These are phyloP conservation scores for Drosophila pseudotalamancana DNA, from an alignment of 2,888 invertebrate species.

Conservation along the genomic window DNA sequence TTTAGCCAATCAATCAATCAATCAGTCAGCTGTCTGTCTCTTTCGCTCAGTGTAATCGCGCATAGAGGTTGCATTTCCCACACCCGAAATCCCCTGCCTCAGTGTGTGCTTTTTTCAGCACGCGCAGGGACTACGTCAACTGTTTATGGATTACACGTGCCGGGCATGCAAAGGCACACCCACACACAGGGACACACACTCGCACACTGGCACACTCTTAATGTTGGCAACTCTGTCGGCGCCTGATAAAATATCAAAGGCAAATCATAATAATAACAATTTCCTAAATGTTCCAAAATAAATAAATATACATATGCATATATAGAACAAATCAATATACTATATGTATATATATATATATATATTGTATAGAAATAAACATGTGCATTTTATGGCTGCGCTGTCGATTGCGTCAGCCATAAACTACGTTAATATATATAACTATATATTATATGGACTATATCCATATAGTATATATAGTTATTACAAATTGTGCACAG, in stretches of 20 bases:
- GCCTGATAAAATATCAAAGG: slow-evolving; percentile 42
- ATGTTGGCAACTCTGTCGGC: slow-evolving; percentile 21
- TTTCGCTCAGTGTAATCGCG: slow-evolving; percentile 20
- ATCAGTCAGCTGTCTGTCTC: neutral
- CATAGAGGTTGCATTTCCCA: neutral
- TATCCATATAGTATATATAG: slow-evolving; percentile 6
- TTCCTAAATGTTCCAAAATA: slow-evolving; percentile 24
- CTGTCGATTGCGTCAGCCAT: slow-evolving; percentile 25
- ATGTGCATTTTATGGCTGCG: slow-evolving; percentile 31
- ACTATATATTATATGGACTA: neutral
- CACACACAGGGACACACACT: neutral
- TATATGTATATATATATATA: neutral
- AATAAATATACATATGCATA: slow-evolving; percentile 19
- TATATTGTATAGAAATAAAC: slow-evolving; percentile 33
- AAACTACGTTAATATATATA: slow-evolving; percentile 15
- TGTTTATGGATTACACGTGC: slow-evolving; percentile 74
- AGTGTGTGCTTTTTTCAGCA: slow-evolving; percentile 10
- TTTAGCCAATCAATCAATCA: neutral
- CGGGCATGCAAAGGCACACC: slow-evolving; percentile 43
- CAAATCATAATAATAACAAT: slow-evolving; percentile 30
- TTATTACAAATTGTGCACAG: slow-evolving; percentile 27
- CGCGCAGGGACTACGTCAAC: slow-evolving; percentile 54
- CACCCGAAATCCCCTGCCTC: neutral
- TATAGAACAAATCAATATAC: neutral
- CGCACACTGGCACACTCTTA: neutral